Percentiles rank a stretch among this genome's conserved stretches.
These are phyloP conservation scores for Limnephilus lunatus DNA, from an alignment of 2,888 invertebrate species.

Conservation along the genomic window DNA sequence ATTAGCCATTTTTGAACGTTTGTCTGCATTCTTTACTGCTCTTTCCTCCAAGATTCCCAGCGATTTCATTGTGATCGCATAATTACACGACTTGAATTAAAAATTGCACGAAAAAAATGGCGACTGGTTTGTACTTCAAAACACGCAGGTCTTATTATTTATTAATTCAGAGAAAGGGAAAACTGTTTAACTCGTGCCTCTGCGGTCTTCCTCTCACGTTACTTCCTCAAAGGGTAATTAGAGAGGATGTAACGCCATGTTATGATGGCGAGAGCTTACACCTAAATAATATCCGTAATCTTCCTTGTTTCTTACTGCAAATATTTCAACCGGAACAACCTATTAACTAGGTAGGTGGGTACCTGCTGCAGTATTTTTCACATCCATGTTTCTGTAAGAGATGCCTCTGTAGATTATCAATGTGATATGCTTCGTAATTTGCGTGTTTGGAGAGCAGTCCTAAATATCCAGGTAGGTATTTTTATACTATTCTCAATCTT, in stretches of 20 bases:
- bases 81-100: slow-evolving; percentile 19
- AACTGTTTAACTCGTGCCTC: not conserved
- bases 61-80: slow-evolving; percentile 37
- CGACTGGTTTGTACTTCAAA: not conserved
- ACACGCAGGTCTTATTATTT: slow-evolving; percentile 10
- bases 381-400: not conserved
- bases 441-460: too few species aligned
- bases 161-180: slow-evolving; percentile 29
- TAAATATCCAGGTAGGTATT: too few species aligned
- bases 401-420: not conserved
- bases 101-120: slow-evolving; percentile 39
- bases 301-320: not conserved
- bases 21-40: not conserved
- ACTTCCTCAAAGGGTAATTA: not conserved
- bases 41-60: not conserved
- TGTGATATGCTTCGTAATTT: too few species aligned
- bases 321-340: not conserved
- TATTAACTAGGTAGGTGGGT: too few species aligned
- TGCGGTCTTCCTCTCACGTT: not conserved
- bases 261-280: not conserved
- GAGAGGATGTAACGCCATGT: not conserved
- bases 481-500: too few species aligned
- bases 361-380: not conserved
- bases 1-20: not conserved
- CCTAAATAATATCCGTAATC: not conserved